Evolutionary conservation across 2,888 invertebrate species (phyloP), one percentile per base, ranked within the genome.

Genomic region (Conus canariensis): DNA sequence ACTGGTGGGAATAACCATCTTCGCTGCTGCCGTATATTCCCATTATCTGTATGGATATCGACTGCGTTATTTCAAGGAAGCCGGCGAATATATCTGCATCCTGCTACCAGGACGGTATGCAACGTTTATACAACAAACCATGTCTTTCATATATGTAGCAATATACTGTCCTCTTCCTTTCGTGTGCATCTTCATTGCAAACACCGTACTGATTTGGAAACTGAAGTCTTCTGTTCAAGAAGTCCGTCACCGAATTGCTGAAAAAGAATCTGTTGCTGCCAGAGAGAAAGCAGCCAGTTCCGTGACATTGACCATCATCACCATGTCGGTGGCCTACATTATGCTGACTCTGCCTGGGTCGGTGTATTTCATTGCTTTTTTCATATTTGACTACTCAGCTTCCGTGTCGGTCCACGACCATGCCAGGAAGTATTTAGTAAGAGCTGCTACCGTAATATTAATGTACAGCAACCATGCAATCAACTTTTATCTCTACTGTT

Each of bases 281-380:
- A 58, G 83, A n/a, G 59, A 83, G n/a, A 83, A 58, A 10, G 83
- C 83, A 16, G 83, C 83, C 83, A 83, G n/a, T 1, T 83, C 83
- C n/a, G 83, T 83, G 83, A 83, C 83, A 30, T n/a, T 83, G 83
- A 83, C 83, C 22, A 58, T 83, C 58, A 83, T 83, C 22, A 19
- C 45, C 14, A 10, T 58, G 58, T 83, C 83, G 10, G 12, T 83
- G 59, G 59, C 83, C 7, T 83, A 45, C 59, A 83, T 83, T 7
- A 9, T 83, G 5, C 58, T 83, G 58, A 83, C 83, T n/a, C 45
- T 83, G 19, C 83, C 83, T 30, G 56, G n/a, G 4, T n/a, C 74
- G 2, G 74, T 74, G 74, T 22, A 74, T n/a, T 74, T n/a, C 74
- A 25, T 74, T 10, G 25, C 74, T n/a, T 74, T 22, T 22, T 74